phyloP scores from a whole-genome alignment of 1,140 invertebrate genomes.

The Venturia canescens region DNA sequence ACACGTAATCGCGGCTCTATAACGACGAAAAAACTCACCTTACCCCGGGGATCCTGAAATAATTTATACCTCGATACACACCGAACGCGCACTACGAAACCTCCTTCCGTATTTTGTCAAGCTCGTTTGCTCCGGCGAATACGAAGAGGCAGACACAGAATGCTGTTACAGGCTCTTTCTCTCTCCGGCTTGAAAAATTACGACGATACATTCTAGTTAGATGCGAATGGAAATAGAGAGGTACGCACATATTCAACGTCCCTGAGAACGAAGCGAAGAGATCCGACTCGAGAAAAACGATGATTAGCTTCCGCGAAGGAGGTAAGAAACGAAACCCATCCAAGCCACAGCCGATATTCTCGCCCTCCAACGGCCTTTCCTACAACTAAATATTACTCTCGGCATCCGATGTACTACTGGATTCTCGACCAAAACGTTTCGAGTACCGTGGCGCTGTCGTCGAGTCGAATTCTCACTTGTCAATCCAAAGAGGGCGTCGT shows the following conservation, averaged over 20 bases:
- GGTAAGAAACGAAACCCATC: slow-evolving; percentile 2
- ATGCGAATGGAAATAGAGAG: slow-evolving; percentile 51
- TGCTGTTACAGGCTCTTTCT: slow-evolving; percentile 59
- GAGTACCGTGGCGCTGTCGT: too few species aligned
- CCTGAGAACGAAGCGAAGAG: not conserved
- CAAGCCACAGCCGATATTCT: not conserved
- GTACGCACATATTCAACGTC: slow-evolving; percentile 2
- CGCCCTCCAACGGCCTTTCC: not conserved
- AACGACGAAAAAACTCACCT: not conserved
- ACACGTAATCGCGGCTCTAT: not conserved
- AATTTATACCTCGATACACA: slow-evolving; percentile 33
- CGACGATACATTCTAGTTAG: slow-evolving; percentile 75
- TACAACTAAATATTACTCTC: not conserved
- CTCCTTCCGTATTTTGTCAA: slow-evolving; percentile 73
- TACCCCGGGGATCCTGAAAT: not conserved
- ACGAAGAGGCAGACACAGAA: not conserved
- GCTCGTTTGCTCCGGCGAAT: slow-evolving; percentile 63
- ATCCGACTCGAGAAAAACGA: not conserved
- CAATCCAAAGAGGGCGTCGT: too few species aligned
- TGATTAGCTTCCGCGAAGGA: slow-evolving; percentile 29
- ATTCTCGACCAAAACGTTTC: not conserved
- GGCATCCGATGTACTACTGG: not conserved
- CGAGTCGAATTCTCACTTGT: too few species aligned
- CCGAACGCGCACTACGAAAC: slow-evolving; percentile 61
- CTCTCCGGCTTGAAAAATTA: slow-evolving; percentile 70